Base-by-base conservation (phyloP, 2,797 vertebrate species). In the Phalloptychus januarius region DNA sequence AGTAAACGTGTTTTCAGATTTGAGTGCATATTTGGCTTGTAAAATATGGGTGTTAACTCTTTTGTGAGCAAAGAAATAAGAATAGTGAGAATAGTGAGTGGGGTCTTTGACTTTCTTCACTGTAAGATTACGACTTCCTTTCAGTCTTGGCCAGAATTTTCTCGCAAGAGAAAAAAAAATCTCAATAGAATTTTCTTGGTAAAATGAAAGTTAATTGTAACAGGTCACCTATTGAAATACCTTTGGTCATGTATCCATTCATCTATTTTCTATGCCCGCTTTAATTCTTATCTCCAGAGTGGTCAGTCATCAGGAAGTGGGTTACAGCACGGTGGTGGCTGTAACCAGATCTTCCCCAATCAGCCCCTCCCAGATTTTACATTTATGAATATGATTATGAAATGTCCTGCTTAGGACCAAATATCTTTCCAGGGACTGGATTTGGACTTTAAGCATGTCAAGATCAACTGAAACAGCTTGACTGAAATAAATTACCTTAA, bases 401-500 rank as follows among this genome's bases (percentile, higher is more conserved):
- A 11, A 33, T 67, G 31, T 73, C 71, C 15, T 0, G 42, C 67
- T 61, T 18, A n/a, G 5, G 8, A 40, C 3, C 63, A 12, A 16
- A 58, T 42, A 18, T 33, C 36, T 83, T 40, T 69, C 56, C 61
- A 52, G 50, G n/a, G 76, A 52, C 28, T 48, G 16, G 38, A 69
- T 69, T 40, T 71, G 78, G 75, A 83, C 33, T 46, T 38, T 20
- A n/a, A 40, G 1, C 40, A 42, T 74, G 69, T 76, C 23, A 38
- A 58, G 23, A 33, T 10, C n/a, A 31, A 0, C 54, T 73, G 42
- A 79, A 83, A 76, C n/a, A 70, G 20, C 16, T 77, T 63, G 36
- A 80, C 79, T 77, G 56, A 75, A 74, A 79, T 45, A 7, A 80
- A 79, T 0, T 7, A 16, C 1, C 5, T 33, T 73, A 63, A 31